phyloP scores from a whole-genome alignment of 2,113 vertebrate species.

The mouse (Mus musculus) region GRCm39 chr16:7366501-7367000 shows the following conservation, averaged over 20 bases:
- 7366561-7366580: background rate
- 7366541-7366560: background rate
- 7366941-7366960: background rate
- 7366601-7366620: background rate
- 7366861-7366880: slow-evolving; percentile 8
- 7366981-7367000: background rate
- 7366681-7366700: background rate
- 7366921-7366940: background rate
- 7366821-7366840: background rate
- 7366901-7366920: slow-evolving; percentile 46
- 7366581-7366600: background rate
- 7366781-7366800: background rate
- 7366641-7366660: background rate
- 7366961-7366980: background rate
- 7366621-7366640: background rate
- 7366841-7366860: background rate
- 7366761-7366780: too few relatives aligned
- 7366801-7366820: background rate
- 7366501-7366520: background rate
- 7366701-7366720: background rate
- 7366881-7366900: slow-evolving; percentile 27
- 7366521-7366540: background rate
- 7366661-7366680: background rate
- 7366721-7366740: slow-evolving; percentile 5
- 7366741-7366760: background rate